Evolutionary conservation across 2,888 invertebrate species (phyloP).

Genomic region (Stegophylla sp.): DNA sequence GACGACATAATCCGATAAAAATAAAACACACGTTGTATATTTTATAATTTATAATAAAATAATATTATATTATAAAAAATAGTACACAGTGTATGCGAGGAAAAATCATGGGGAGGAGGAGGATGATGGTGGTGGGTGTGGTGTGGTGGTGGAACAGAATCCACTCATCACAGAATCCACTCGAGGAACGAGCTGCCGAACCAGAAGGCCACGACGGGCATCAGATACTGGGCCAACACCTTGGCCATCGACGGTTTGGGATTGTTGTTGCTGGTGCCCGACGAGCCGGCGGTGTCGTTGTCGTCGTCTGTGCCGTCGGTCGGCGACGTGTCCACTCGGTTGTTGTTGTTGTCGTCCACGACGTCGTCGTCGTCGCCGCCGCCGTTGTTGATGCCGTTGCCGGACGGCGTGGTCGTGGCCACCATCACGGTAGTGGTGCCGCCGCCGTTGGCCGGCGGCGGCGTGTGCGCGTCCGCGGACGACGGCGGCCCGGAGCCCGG

Average conservation of each 20-base stretch:
- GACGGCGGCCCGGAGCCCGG: slow-evolving; percentile 52
- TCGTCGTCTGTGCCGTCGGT: not conserved
- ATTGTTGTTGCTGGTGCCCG: slow-evolving; percentile 36
- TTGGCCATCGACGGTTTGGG: slow-evolving; percentile 68
- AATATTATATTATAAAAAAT: too few relatives aligned
- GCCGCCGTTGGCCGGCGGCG: not conserved
- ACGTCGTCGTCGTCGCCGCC: slow-evolving; percentile 64
- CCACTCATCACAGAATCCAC: slow-evolving; percentile 69
- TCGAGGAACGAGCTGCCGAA: slow-evolving; percentile 83
- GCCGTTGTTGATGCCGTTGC: slow-evolving; percentile 61
- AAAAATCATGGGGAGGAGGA: not conserved
- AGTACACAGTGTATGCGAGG: too few relatives aligned
- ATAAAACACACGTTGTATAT: too few relatives aligned
- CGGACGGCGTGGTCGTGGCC: slow-evolving; percentile 63
- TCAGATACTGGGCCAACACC: slow-evolving; percentile 76
- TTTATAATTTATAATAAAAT: too few relatives aligned
- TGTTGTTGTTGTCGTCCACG: slow-evolving; percentile 49
- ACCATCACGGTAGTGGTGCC: slow-evolving; percentile 62
- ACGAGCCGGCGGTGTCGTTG: not conserved
- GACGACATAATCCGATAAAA: too few relatives aligned
- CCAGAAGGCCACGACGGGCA: slow-evolving; percentile 85
- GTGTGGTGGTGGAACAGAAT: too few relatives aligned
- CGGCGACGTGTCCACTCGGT: not conserved
- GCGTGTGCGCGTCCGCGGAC: slow-evolving; percentile 60
- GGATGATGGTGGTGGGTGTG: too few relatives aligned